These are phyloP conservation scores for Drosophila cracens DNA, from an alignment of 2,888 invertebrate genomes.

Conservation along the genomic window DNA sequence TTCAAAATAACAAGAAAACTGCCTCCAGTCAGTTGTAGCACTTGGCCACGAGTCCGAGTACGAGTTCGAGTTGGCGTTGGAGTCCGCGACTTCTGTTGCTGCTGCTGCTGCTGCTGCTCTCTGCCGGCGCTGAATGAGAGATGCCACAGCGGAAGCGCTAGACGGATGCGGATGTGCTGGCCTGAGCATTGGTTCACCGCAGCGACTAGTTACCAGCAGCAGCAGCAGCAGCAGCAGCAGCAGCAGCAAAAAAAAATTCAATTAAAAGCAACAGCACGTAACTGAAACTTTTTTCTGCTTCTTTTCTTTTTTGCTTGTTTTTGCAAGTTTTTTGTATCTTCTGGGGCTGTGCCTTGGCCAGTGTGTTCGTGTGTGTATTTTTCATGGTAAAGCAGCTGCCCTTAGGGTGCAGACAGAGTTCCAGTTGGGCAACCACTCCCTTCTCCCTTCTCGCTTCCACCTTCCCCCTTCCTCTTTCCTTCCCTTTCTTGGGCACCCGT, in stretches of 20 bases:
- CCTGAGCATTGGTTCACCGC: conserved; percentile 58
- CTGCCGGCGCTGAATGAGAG: conserved; percentile 23
- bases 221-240: conserved; percentile 33
- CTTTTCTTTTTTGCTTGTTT: conserved; percentile 30
- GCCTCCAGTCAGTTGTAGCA: conserved; percentile 59
- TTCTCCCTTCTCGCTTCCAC: neutral
- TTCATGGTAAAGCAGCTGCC: conserved; percentile 52
- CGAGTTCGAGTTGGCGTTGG: neutral
- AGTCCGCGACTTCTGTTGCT: conserved; percentile 4
- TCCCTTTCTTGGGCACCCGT: neutral
- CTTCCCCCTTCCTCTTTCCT: conserved; percentile 12
- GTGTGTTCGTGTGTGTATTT: conserved; percentile 27
- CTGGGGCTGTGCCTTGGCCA: conserved; percentile 32
- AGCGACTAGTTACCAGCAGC: conserved; percentile 57
- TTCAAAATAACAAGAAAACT: conserved; percentile 76
- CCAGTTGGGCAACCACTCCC: conserved; percentile 10
- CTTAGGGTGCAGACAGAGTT: conserved; percentile 52
- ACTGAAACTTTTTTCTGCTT: conserved; percentile 73
- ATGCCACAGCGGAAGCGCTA: conserved; percentile 54
- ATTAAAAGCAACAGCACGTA: conserved; percentile 83
- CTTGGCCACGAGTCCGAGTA: conserved; percentile 43
- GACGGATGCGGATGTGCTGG: conserved; percentile 68
- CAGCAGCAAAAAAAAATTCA: conserved; percentile 71
- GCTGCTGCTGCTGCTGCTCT: conserved; percentile 9
- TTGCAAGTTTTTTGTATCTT: conserved; percentile 74